phyloP scores from a whole-genome alignment of 2,888 invertebrate species.

The Nephrotoma guestfalica region DNA sequence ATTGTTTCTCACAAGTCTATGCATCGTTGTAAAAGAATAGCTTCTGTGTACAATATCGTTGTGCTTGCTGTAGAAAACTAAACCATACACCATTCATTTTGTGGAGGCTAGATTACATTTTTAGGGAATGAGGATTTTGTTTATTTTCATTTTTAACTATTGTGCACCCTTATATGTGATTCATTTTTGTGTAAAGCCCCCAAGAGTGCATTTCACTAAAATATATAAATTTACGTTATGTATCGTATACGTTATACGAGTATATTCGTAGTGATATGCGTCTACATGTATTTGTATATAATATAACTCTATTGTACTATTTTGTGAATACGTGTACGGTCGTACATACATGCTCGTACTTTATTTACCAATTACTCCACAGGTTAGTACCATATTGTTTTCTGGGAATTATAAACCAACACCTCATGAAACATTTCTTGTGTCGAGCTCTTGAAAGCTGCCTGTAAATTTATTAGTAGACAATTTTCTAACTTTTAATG shows the following conservation, averaged over 20 bases:
- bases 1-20: too few species aligned
- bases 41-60: too few species aligned
- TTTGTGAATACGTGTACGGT: not conserved
- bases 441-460: not conserved
- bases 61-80: too few species aligned
- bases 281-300: not conserved
- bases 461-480: not conserved
- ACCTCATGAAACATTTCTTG: not conserved
- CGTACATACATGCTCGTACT: not conserved
- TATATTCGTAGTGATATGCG: not conserved
- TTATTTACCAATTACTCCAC: not conserved
- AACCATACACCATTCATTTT: not conserved
- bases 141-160: not conserved
- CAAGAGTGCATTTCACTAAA: slow-evolving; percentile 31
- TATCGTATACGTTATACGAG: not conserved
- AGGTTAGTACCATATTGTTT: not conserved
- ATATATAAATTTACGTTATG: not conserved
- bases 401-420: not conserved
- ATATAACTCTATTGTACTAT: not conserved
- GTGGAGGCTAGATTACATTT: not conserved
- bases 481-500: not conserved
- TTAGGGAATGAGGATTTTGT: not conserved
- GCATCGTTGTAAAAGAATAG: too few species aligned
- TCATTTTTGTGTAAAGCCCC: slow-evolving; percentile 36
- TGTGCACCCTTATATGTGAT: slow-evolving; percentile 22